phyloP scores from a whole-genome alignment of 2,888 invertebrate species.

The Ganaspis brasiliensis region DNA sequence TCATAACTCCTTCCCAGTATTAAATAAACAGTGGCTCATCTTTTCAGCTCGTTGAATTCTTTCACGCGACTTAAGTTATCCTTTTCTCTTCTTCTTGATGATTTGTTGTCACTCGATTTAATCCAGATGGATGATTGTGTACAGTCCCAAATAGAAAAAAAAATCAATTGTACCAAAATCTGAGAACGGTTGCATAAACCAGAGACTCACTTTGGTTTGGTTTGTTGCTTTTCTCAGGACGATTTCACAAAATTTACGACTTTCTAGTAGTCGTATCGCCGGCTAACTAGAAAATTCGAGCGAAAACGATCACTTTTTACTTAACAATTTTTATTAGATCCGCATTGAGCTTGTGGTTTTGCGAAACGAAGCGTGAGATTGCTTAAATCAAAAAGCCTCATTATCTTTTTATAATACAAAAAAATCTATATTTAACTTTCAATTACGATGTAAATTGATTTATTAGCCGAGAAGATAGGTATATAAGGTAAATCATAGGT shows the following conservation, averaged over 20 bases:
- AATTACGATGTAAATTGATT: too few species aligned
- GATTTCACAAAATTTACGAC: slow-evolving; percentile 23
- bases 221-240: slow-evolving; percentile 17
- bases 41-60: neutral
- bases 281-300: neutral
- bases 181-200: neutral
- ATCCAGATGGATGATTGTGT: neutral
- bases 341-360: neutral
- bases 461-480: too few species aligned
- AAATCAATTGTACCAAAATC: neutral
- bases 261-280: slow-evolving; percentile 1
- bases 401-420: neutral
- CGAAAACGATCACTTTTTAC: neutral
- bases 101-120: too few species aligned
- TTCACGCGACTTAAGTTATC: neutral
- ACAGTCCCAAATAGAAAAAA: too few species aligned
- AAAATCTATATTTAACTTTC: neutral
- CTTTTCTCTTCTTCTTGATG: neutral
- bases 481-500: too few species aligned
- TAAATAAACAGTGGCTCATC: neutral
- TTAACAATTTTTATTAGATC: neutral
- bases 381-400: neutral
- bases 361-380: slow-evolving; percentile 20
- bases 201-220: neutral
- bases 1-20: neutral